These are phyloP conservation scores for Tupaia chinensis DNA, from an alignment of 2,113 vertebrate genomes.

Conservation along the genomic window DNA sequence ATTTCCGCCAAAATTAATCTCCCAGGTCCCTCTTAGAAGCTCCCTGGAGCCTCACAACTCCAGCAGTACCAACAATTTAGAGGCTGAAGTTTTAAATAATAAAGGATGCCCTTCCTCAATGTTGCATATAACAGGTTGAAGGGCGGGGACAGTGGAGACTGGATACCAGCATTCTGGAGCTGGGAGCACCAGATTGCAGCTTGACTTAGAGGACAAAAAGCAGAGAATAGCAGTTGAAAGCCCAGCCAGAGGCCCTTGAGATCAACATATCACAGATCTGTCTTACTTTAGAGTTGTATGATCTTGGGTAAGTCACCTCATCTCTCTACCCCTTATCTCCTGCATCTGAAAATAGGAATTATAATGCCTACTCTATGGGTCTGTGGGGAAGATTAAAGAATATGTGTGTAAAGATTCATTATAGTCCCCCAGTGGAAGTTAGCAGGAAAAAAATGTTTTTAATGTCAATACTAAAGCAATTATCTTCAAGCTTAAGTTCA, in stretches of 20 bases:
- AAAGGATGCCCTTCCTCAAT: constrained; percentile 16
- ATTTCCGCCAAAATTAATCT: constrained; percentile 64
- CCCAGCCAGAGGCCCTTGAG: background rate
- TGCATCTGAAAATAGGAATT: background rate
- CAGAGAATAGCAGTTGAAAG: constrained; percentile 2
- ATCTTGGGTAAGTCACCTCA: background rate
- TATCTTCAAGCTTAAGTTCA: background rate
- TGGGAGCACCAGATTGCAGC: background rate
- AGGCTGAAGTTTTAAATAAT: constrained; percentile 61
- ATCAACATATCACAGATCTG: background rate
- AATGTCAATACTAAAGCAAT: constrained; percentile 21
- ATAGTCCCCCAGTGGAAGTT: background rate
- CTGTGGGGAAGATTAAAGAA: background rate
- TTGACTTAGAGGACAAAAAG: background rate
- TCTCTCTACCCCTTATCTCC: background rate
- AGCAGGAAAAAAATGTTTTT: background rate
- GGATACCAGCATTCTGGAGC: background rate
- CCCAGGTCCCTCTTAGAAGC: background rate
- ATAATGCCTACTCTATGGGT: background rate
- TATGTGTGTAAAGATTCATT: background rate
- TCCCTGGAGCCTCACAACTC: constrained; percentile 42
- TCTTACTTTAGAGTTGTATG: background rate
- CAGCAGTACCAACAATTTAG: constrained; percentile 42
- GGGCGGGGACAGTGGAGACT: background rate
- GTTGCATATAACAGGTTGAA: background rate